A percentile compares a stretch with the other conserved stretches of the same genome.
These are phyloP conservation scores for Alexandromys fortis DNA, from an alignment of 2,113 vertebrate species.

Conservation along the genomic window DNA sequence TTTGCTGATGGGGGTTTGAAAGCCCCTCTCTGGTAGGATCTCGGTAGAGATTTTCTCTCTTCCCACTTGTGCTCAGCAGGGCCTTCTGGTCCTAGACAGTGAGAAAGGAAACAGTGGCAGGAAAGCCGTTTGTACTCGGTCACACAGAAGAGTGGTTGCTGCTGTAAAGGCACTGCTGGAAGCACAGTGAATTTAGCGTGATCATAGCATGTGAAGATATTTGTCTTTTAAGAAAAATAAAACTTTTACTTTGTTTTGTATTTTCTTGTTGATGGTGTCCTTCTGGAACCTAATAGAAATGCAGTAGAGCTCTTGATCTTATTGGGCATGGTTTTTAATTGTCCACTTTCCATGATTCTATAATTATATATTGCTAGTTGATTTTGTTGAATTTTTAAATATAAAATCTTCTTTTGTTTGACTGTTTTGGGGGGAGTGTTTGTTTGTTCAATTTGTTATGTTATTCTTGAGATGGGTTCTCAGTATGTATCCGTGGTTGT, in stretches of 20 bases:
- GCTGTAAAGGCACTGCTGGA: not conserved
- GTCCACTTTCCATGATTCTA: not conserved
- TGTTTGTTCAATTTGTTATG: not conserved
- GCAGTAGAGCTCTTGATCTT: not conserved
- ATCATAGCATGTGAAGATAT: not conserved
- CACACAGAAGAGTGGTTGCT: not conserved
- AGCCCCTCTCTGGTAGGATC: not conserved
- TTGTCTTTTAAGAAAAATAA: not conserved
- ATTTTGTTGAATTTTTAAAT: not conserved
- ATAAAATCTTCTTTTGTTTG: not conserved
- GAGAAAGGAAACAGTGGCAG: not conserved
- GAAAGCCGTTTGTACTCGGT: not conserved
- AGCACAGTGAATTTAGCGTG: not conserved
- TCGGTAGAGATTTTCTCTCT: not conserved
- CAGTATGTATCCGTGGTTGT: not conserved
- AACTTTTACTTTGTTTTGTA: not conserved
- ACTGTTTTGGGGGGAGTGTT: too few relatives aligned
- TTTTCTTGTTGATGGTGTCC: not conserved
- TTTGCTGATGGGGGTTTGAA: not conserved
- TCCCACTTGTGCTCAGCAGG: not conserved
- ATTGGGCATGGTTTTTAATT: not conserved
- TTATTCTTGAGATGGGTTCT: not conserved
- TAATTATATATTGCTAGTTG: not conserved
- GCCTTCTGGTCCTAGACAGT: not conserved
- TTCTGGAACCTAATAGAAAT: not conserved